phyloP scores from a whole-genome alignment of 2,797 vertebrate genomes.

The Poecilia gillii region DNA sequence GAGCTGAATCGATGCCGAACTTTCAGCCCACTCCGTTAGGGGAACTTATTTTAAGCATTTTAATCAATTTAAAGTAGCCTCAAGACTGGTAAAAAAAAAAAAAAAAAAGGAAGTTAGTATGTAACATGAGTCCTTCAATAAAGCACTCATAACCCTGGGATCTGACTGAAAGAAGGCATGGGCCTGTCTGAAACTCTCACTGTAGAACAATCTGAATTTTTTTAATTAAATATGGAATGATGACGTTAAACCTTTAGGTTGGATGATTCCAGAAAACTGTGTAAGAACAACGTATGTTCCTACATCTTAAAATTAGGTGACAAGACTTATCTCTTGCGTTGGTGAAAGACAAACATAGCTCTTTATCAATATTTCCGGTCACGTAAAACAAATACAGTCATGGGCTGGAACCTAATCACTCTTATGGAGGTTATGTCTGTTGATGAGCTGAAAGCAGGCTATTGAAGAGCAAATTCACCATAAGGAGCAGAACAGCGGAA shows the following conservation, averaged over 20 bases:
- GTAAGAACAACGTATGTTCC: neutral
- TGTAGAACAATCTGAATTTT: neutral
- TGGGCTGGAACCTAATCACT: neutral
- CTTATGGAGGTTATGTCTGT: neutral
- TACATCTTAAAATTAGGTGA: neutral
- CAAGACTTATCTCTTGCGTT: neutral
- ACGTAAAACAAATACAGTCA: neutral
- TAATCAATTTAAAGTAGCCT: neutral
- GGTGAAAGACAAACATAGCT: neutral
- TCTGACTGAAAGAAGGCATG: neutral
- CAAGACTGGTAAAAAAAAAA: neutral
- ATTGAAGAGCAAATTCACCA: neutral
- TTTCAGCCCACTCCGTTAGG: constrained; percentile 9
- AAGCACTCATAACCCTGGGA: neutral
- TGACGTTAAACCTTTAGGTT: neutral
- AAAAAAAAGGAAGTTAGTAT: neutral
- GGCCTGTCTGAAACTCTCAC: neutral
- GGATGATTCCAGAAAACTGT: no score
- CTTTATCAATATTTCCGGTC: neutral
- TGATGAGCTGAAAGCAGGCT: neutral
- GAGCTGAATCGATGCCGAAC: constrained; percentile 28
- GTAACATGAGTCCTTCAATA: neutral
- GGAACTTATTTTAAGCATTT: neutral
- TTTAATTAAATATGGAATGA: neutral
- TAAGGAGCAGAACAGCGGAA: neutral